Evolutionary conservation across 2,888 invertebrate genomes (phyloP).

Genomic region (Cylloceria caligata): DNA sequence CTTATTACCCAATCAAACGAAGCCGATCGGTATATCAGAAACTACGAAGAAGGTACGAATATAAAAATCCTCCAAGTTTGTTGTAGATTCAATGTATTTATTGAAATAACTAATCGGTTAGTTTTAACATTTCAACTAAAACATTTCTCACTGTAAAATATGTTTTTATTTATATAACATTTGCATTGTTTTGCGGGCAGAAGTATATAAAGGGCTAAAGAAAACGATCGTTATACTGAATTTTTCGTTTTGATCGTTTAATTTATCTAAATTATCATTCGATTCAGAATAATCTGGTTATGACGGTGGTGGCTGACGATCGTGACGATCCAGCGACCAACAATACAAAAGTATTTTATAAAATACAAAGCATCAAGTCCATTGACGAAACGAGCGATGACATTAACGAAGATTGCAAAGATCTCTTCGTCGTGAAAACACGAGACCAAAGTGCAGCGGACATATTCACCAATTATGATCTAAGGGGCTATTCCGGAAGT

Average conservation of each 20-base stretch:
- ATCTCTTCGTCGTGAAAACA: slow-evolving; percentile 69
- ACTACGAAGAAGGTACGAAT: slow-evolving; percentile 65
- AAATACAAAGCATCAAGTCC: slow-evolving; percentile 82
- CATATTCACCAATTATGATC: slow-evolving; percentile 81
- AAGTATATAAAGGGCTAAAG: background rate
- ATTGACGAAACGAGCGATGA: slow-evolving; percentile 44
- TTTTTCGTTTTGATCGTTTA: too few relatives aligned
- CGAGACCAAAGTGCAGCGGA: slow-evolving; percentile 84
- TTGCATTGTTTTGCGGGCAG: background rate
- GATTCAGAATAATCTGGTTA: slow-evolving; percentile 79
- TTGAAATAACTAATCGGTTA: background rate
- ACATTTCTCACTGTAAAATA: too few relatives aligned
- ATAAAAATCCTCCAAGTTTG: background rate
- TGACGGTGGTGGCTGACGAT: slow-evolving; percentile 85
- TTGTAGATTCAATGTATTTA: background rate
- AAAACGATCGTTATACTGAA: background rate
- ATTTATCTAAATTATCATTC: too few relatives aligned
- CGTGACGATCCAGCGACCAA: slow-evolving; percentile 86
- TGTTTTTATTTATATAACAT: background rate
- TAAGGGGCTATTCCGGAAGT: slow-evolving; percentile 87
- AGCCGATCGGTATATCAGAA: slow-evolving; percentile 75
- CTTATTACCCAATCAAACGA: slow-evolving; percentile 81
- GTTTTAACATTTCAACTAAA: too few relatives aligned
- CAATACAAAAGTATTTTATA: slow-evolving; percentile 86
- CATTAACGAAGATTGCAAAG: slow-evolving; percentile 54